These are phyloP conservation scores for Druon quercuslanigerum DNA, from an alignment of 1,140 invertebrate species.

Conservation along the genomic window DNA sequence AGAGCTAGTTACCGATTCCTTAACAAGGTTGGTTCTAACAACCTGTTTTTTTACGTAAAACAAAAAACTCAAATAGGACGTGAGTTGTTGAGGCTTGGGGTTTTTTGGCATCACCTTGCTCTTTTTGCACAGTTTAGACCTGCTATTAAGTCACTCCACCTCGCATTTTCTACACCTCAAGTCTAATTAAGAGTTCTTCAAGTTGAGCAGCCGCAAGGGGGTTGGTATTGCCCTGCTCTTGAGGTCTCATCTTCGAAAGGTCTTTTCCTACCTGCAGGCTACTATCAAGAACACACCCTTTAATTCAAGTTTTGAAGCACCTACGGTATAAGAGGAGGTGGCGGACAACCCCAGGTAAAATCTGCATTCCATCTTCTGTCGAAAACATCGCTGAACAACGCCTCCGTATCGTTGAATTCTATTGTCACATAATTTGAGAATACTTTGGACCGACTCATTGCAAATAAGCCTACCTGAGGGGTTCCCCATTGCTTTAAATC, in stretches of 20 bases:
- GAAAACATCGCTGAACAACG: constrained; percentile 15
- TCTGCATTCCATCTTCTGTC: too few relatives aligned
- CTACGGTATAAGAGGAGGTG: constrained; percentile 47
- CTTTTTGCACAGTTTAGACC: background rate
- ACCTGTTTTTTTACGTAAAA: background rate
- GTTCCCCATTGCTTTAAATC: constrained; percentile 43
- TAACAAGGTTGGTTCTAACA: too few relatives aligned
- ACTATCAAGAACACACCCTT: constrained; percentile 47
- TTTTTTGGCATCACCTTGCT: background rate
- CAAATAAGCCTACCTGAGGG: constrained; percentile 45
- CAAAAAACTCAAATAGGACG: background rate
- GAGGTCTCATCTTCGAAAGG: constrained; percentile 60
- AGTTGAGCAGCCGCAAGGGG: too few relatives aligned
- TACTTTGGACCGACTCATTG: constrained; percentile 37
- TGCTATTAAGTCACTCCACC: too few relatives aligned
- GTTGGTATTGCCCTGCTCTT: constrained; percentile 55
- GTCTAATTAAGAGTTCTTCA: too few relatives aligned
- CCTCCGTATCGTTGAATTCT: constrained; percentile 31
- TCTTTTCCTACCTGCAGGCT: constrained; percentile 45
- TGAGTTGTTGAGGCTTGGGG: background rate
- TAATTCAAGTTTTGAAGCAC: too few relatives aligned
- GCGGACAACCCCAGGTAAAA: constrained; percentile 40
- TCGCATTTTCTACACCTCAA: too few relatives aligned
- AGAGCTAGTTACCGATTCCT: too few relatives aligned
- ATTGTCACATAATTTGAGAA: constrained; percentile 40